A percentile compares a stretch with the other conserved stretches of the same genome.
Evolutionary conservation across 2,797 vertebrate genomes (phyloP).

Genomic region (Microtus agrestis): DNA sequence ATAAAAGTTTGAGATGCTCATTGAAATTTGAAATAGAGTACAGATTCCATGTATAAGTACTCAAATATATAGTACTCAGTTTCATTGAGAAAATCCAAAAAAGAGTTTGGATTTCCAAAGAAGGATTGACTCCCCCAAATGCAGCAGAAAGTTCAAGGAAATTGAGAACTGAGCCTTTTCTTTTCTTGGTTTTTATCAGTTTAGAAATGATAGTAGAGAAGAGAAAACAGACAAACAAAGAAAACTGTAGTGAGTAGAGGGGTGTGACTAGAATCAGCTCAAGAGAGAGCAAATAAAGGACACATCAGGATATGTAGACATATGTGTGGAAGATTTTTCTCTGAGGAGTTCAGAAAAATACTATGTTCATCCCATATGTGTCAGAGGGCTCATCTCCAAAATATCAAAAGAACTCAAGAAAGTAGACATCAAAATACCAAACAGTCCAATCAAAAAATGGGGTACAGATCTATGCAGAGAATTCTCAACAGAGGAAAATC

Average conservation of each 20-base stretch:
- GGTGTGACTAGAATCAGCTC: neutral
- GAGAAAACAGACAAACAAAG: neutral
- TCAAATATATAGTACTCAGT: neutral
- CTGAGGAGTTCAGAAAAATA: neutral
- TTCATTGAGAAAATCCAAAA: neutral
- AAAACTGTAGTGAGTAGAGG: neutral
- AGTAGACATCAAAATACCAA: no score
- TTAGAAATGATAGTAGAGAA: neutral
- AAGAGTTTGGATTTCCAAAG: neutral
- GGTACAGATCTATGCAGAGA: no score
- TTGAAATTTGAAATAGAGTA: neutral
- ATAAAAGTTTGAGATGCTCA: neutral
- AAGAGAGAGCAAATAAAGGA: neutral
- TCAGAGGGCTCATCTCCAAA: no score
- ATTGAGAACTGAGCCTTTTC: neutral
- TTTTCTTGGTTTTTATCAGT: neutral
- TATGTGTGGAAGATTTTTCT: neutral
- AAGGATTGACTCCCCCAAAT: neutral
- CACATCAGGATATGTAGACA: neutral
- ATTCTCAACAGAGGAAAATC: no score
- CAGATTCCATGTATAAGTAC: neutral
- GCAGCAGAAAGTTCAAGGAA: neutral
- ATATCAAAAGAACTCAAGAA: no score
- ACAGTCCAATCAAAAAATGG: no score
- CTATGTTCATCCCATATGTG: neutral